These are phyloP conservation scores for Abscondita cerata DNA, from an alignment of 2,888 invertebrate species.

Conservation along the genomic window DNA sequence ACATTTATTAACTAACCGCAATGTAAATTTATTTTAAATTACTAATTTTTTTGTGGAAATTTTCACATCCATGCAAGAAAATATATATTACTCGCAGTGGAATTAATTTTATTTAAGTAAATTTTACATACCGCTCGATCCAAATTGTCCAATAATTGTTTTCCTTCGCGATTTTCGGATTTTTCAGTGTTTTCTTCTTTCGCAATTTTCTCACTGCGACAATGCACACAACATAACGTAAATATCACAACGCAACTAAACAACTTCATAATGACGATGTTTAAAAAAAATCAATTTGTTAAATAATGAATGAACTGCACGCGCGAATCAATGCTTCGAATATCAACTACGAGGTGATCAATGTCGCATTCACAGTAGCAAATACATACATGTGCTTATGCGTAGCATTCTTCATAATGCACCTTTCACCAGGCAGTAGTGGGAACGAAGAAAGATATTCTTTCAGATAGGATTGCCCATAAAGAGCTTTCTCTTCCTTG, in stretches of 20 bases:
- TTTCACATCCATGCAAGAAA: too few species aligned
- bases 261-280: slow-evolving; percentile 17
- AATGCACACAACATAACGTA: slow-evolving; percentile 14
- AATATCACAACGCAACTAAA: slow-evolving; percentile 16
- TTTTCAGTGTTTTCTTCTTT: slow-evolving; percentile 21
- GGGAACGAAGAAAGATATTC: slow-evolving; percentile 33
- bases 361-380: slow-evolving; percentile 34
- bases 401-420: slow-evolving; percentile 27
- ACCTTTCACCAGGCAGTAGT: slow-evolving; percentile 43
- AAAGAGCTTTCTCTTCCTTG: slow-evolving; percentile 29
- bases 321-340: background rate
- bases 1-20: too few species aligned
- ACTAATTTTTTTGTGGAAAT: too few species aligned
- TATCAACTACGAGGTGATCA: slow-evolving; percentile 17
- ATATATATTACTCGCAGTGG: too few species aligned
- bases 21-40: too few species aligned
- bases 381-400: slow-evolving; percentile 33
- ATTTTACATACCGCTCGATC: slow-evolving; percentile 28
- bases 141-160: slow-evolving; percentile 22
- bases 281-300: too few species aligned
- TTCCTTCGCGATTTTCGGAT: slow-evolving; percentile 20
- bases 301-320: too few species aligned
- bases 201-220: slow-evolving; percentile 5
- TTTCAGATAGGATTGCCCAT: slow-evolving; percentile 19
- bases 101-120: too few species aligned